Evolutionary conservation across 2,797 vertebrate genomes (phyloP), one percentile per base, ranked within the genome.

Genomic region (Fistularia commersonii): DNA sequence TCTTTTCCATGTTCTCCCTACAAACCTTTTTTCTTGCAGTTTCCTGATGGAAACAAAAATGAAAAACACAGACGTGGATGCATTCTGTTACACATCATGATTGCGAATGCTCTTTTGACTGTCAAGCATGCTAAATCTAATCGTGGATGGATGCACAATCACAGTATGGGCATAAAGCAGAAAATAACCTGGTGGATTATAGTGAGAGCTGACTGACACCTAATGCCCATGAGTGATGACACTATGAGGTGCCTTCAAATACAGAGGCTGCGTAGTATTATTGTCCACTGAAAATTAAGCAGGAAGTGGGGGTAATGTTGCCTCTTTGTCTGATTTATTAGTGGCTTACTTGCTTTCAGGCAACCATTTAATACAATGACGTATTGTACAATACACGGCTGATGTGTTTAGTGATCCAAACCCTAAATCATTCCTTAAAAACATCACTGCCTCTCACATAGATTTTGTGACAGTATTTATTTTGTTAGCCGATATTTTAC

Each of bases 171-270:
- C 61, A 58, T 57, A 54, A 49, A 67, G 54, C 63, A 63, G 71
- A 68, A 69, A 79, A 74, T 57, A 72, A 66, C 61, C 44, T 12
- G 9, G 64, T 41, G 48, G 51, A 68, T 80, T 74, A 75, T 48
- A 58, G 56, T 32, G 41, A 57, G 33, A 61, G 65, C 58, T 67
- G 55, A 58, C 56, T 57, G 74, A 63, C 57, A 53, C 45, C 51
- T 51, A 62, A 64, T 72, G 72, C 48, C 54, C 23, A 23, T 74
- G 55, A 63, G 60, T 76, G 6, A 36, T 8, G 7, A 39, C 48
- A 50, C 37, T 40, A 40, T 32, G 14, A 14, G 10, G 34, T 13
- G 38, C 6, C 11, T 50, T n/a, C 40, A n/a, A 38, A 38, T 52
- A 55, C 45, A 43, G 23, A 51, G 47, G 65, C 54, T 60, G 47